Conservation (phyloP, 30 jellyfish, hydroid and myxozoan genomes). For the Rhopilema esculentum region DNA sequence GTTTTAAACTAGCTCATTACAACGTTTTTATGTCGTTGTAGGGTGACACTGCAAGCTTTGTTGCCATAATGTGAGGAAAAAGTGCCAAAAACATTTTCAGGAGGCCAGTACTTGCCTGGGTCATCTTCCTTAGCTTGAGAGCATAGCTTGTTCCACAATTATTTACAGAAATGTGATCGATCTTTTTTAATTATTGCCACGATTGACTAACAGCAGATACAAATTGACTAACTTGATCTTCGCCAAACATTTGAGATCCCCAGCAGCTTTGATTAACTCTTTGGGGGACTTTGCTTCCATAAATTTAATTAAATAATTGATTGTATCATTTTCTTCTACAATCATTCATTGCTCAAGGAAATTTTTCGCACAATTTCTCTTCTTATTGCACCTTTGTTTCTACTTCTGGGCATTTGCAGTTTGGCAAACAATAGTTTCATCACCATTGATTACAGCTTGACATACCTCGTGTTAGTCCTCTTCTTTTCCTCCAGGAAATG, state of each 20-base stretch:
- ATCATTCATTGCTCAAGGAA: constrained; percentile 24
- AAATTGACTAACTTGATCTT: constrained; percentile 11
- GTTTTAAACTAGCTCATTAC: constrained; percentile 36
- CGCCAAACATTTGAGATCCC: constrained; percentile 55
- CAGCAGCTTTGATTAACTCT: constrained; percentile 12
- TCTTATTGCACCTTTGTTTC: constrained; percentile 17
- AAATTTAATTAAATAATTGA: constrained; percentile 5
- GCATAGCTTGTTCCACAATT: constrained; percentile 42
- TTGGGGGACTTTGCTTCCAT: constrained; percentile 6
- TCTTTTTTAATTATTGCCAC: constrained; percentile 20
- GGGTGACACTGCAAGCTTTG: constrained; percentile 47
- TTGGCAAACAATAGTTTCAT: too few species aligned
- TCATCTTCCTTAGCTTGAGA: constrained; percentile 33
- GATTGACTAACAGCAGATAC: constrained; percentile 53
- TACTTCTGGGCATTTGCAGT: too few species aligned
- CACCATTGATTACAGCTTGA: too few species aligned
- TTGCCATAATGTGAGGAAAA: constrained; percentile 52
- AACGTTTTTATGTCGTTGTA: constrained; percentile 44
- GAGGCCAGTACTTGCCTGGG: constrained; percentile 54
- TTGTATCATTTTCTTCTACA: constrained; percentile 38
- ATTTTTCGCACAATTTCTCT: constrained; percentile 20
- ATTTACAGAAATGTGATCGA: too few species aligned
- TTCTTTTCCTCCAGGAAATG: constrained; percentile 43
- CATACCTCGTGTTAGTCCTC: too few species aligned
- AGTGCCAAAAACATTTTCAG: constrained; percentile 43